Evolutionary conservation across 2,113 vertebrate species (phyloP), one percentile per base, ranked within the genome.

Genomic region (Beaufortia kweichowensis): DNA sequence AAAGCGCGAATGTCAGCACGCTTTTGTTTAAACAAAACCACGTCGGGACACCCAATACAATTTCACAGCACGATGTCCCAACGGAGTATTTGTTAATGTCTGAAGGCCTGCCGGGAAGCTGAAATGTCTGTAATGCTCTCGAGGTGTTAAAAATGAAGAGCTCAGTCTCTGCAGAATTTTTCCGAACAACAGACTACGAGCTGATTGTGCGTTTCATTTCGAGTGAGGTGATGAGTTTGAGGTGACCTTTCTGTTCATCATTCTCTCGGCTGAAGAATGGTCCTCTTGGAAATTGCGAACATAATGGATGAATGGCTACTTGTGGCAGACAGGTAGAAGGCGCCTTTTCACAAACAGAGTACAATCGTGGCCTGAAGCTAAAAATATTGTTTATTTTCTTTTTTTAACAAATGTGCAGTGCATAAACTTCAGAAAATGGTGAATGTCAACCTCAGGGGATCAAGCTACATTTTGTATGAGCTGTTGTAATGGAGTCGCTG

Each of bases 141-240:
- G 86, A 87, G 86, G 83, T 85, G 88, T 86, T 84, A n/a, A n/a
- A 83, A 86, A 86, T 79, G 60, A 86, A 85, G 85, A 84, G 57
- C 83, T 62, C 79, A 79, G 82, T 83, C 28, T 81, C 29, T 72
- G 8, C 70, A 43, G 81, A 72, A 76, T 59, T 79, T 75, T 50
- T 56, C 60, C 33, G 33, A 57, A 57, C 21, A 23, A 56, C 33
- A 26, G 1, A 50, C 48, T 67, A 21, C 24, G 75, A 82, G 76
- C 63, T 84, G 77, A 84, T 84, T 76, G 77, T 80, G 83, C 76
- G 76, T 86, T 81, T 87, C 55, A 85, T 79, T 77, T 39, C 39
- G 65, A 81, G 83, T 79, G 74, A 72, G 53, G 73, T 85, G 82
- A 79, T 78, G 82, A 66, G 63, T 82, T 79, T 35, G 15, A 84